Base-by-base conservation (phyloP, 37 sponge, comb jelly and placozoan genomes). In the Aplysina aerophoba region DNA sequence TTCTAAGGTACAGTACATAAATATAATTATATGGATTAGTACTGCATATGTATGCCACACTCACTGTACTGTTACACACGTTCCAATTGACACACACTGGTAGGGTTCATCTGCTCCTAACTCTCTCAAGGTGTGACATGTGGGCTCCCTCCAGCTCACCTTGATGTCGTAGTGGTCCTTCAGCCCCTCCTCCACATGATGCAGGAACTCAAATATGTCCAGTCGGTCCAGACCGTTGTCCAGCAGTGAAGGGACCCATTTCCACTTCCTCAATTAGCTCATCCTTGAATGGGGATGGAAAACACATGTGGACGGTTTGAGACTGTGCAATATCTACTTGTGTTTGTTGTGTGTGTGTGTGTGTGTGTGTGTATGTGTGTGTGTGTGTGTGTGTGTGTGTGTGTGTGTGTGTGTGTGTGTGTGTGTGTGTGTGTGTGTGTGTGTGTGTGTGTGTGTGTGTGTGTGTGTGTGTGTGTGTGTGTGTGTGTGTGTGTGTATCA, bases 101-200 rank as follows among this genome's bases (percentile, higher is more conserved):
- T n/a, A n/a, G n/a, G n/a, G n/a, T n/a, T n/a, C n/a, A n/a, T n/a
- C n/a, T n/a, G n/a, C n/a, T n/a, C n/a, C n/a, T n/a, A n/a, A n/a
- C n/a, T n/a, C n/a, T n/a, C n/a, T n/a, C n/a, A n/a, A n/a, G n/a
- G n/a, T n/a, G n/a, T n/a, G n/a, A n/a, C n/a, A n/a, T n/a, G n/a
- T n/a, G n/a, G n/a, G n/a, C n/a, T n/a, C n/a, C 50, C 3, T 8
- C 50, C 50, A 44, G 2, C 73, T 39, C 59, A 96, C 96, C 85
- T 96, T 96, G 55, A 98, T 98, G 84, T 98, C 99, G 38, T 96
- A 96, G 83, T 96, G 97, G 73, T 98, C 99, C 83, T 95, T 96
- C 74, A 98, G 59, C 0, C 97, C 99, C 80, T 93, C 93, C 72
- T 98, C 99, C 21, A 98, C 83, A 63, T 98, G 93, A 62, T 90